Evolutionary conservation across 2,888 invertebrate species (phyloP).

Genomic region (Archips xylosteana): DNA sequence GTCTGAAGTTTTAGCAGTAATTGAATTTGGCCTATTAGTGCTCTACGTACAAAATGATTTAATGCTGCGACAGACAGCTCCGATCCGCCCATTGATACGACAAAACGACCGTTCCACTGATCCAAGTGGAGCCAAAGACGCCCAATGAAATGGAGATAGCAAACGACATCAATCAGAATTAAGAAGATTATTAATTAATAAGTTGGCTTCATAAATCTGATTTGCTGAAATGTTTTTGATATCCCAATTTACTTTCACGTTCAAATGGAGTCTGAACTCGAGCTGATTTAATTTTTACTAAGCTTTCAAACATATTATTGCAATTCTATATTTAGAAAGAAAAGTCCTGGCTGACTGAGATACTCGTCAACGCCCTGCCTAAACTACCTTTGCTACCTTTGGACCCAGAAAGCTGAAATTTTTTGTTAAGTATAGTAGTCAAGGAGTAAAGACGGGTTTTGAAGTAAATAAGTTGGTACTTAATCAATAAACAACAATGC

Average conservation of each 20-base stretch:
- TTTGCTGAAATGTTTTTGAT: conserved; percentile 6
- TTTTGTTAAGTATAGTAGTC: too few relatives aligned
- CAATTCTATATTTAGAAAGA: too few relatives aligned
- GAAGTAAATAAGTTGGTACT: too few relatives aligned
- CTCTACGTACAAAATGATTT: conserved; percentile 20
- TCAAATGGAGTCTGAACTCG: background rate
- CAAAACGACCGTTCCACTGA: background rate
- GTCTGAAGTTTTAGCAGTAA: conserved; percentile 28
- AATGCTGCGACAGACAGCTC: conserved; percentile 8
- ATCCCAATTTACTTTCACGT: background rate
- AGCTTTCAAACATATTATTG: too few relatives aligned
- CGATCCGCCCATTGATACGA: conserved; percentile 13
- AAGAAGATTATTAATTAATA: conserved; percentile 10
- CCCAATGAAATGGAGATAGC: background rate
- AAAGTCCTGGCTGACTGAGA: too few relatives aligned
- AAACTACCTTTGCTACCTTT: too few relatives aligned
- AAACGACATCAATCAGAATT: conserved; percentile 5
- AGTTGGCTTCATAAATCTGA: background rate
- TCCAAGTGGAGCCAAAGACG: background rate
- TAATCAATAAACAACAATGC: too few relatives aligned
- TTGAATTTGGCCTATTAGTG: conserved; percentile 19
- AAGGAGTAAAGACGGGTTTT: too few relatives aligned
- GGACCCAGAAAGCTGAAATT: too few relatives aligned
- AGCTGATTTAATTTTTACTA: background rate
- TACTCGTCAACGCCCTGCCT: too few relatives aligned